Conservation (phyloP, 2,888 invertebrate genomes). For the Drosophila merina region DNA sequence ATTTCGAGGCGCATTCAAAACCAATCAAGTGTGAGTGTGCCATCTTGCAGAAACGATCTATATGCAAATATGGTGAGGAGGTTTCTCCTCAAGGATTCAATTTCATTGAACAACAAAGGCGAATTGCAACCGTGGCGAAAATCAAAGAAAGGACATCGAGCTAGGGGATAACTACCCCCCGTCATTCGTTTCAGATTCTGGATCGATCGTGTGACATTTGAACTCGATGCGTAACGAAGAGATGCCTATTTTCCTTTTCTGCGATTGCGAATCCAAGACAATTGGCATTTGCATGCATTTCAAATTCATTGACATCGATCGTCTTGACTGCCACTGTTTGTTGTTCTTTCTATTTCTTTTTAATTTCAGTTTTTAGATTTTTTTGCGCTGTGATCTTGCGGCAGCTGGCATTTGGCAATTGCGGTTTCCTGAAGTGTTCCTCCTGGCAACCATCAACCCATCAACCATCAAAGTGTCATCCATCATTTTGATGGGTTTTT, state of each 20-base stretch:
- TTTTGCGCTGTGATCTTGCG: constrained; percentile 51
- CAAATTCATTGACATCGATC: constrained; percentile 72
- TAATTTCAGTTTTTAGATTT: constrained; percentile 67
- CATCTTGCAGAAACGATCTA: constrained; percentile 60
- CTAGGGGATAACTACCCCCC: constrained; percentile 31
- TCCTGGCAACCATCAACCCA: constrained; percentile 52
- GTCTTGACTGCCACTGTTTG: constrained; percentile 71
- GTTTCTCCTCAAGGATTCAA: constrained; percentile 52
- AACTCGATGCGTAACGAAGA: constrained; percentile 41
- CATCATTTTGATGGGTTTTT: constrained; percentile 81
- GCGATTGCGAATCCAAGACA: constrained; percentile 34
- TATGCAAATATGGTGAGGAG: constrained; percentile 37
- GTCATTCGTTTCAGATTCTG: constrained; percentile 56
- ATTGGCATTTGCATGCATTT: constrained; percentile 73
- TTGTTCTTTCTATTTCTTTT: constrained; percentile 78
- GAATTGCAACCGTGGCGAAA: constrained; percentile 77
- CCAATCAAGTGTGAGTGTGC: constrained; percentile 72
- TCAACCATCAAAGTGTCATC: constrained; percentile 77
- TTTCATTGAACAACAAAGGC: constrained; percentile 69
- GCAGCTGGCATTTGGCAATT: constrained; percentile 48
- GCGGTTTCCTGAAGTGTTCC: constrained; percentile 66
- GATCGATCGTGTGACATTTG: constrained; percentile 64
- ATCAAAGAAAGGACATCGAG: constrained; percentile 25
- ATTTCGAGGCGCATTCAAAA: constrained; percentile 65
- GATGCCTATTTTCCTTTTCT: constrained; percentile 33